These are phyloP conservation scores for Drosophila micromelanica DNA, from an alignment of 1,140 invertebrate genomes.

Conservation along the genomic window DNA sequence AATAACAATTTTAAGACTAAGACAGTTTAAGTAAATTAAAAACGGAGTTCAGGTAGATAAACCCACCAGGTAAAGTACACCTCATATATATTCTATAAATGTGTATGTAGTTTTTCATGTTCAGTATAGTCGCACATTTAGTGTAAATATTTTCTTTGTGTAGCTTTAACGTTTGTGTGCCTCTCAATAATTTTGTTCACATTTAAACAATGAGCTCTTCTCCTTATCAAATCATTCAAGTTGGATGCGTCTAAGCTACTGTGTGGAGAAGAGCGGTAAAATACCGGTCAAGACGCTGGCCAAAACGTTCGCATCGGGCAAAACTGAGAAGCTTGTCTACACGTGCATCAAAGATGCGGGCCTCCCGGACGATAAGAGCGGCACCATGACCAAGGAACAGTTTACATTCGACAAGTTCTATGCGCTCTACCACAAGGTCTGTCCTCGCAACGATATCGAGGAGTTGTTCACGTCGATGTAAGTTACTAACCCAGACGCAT, in stretches of 20 bases:
- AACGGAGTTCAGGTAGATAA: too few species aligned
- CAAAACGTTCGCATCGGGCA: constrained; percentile 97
- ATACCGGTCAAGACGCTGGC: constrained; percentile 98
- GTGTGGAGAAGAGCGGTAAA: constrained; percentile 96
- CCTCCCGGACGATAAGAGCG: constrained; percentile 97
- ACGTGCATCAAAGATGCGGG: constrained; percentile 97
- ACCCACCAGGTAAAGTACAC: too few species aligned
- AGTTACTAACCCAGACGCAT: constrained; percentile 81
- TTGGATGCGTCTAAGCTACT: constrained; percentile 98
- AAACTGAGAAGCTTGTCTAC: constrained; percentile 99
- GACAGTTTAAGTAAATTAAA: too few species aligned
- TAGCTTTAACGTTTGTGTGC: not conserved
- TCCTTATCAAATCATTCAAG: constrained; percentile 79
- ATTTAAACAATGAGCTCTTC: not conserved
- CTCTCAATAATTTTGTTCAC: not conserved
- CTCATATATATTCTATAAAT: not conserved
- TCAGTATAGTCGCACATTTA: too few species aligned
- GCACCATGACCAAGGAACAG: constrained; percentile 96
- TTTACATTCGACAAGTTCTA: constrained; percentile 99
- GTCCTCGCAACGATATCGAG: constrained; percentile 99
- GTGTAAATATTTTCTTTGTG: too few species aligned
- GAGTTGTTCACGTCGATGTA: constrained; percentile 98
- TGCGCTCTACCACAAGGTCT: constrained; percentile 99
- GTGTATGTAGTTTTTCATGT: not conserved
- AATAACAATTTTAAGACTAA: too few species aligned